Base-by-base conservation (phyloP, 2,888 invertebrate species). In the Ophion costatus region DNA sequence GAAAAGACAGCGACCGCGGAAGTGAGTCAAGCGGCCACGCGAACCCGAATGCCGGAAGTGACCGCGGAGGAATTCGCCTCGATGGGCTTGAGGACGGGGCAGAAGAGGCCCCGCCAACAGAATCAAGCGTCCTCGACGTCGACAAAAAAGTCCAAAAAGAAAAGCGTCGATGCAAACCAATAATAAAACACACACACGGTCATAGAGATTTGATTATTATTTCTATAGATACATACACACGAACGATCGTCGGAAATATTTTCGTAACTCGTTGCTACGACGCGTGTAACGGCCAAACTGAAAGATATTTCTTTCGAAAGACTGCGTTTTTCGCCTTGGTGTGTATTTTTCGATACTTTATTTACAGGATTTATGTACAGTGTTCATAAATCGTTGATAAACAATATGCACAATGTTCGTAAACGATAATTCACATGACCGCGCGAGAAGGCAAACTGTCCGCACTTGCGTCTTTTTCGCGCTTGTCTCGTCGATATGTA, bases 31-130 rank as follows among this genome's bases (percentile, higher is more conserved):
- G 70, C 20, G 64, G 71, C 56, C 29, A 87, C 33, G 45, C 87
- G 86, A 38, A 87, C 84, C 70, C 86, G 73, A 85, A 83, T 86
- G 71, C 84, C 90, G 57, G 88, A 86, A 75, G 85, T 89, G 45
- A 88, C 91, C 38, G 86, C 90, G 0, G 90, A 90, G 76, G 91
- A 92, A 88, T 92, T 91, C 67, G 89, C 90, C 4, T 90, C 91
- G n/a, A 92, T 92, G 92, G 92, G 91, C 59, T 77, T 92, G 45
- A 89, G 91, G 73, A 89, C 86, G 5, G 89, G 88, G 9, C 88
- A 90, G 33, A 92, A 90, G 66, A 87, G 90, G 45, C 81, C 87
- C 33, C 86, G 84, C 33, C 87, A 76, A 66, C 82, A 88, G 29
- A 86, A 89, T 78, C 67, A 76, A 45, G 71, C 17, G 17, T 22